A percentile compares a stretch with the other conserved stretches of the same genome.
phyloP scores from a whole-genome alignment of 2,888 invertebrate species.

The Drosophila neutralis region DNA sequence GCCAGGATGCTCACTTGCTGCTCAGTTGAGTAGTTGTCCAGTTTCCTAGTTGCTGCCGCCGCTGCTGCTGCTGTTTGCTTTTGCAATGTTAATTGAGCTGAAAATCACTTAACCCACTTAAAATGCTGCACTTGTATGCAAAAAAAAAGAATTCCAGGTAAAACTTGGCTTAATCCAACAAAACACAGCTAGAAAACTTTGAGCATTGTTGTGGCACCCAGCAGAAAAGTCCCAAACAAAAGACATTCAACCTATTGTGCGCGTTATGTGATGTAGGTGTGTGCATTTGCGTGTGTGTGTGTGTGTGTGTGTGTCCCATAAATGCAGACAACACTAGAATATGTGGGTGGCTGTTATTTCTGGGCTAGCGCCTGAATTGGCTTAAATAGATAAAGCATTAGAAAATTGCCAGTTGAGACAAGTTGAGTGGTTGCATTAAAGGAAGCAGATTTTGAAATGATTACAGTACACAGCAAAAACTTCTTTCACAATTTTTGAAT shows the following conservation, averaged over 20 bases:
- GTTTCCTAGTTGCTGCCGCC: slow-evolving; percentile 5
- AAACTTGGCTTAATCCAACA: slow-evolving; percentile 11
- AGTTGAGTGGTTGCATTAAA: slow-evolving; percentile 4
- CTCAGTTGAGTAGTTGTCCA: slow-evolving; percentile 5
- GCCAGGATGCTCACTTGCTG: slow-evolving; percentile 9
- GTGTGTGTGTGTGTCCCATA: slow-evolving; percentile 1
- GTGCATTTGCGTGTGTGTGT: not conserved
- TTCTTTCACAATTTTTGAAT: not conserved
- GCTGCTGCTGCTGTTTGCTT: slow-evolving; percentile 22
- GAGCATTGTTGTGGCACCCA: slow-evolving; percentile 9
- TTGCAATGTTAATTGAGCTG: slow-evolving; percentile 77
- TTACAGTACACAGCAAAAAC: not conserved
- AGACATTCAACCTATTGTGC: slow-evolving; percentile 8
- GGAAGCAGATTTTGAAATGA: not conserved
- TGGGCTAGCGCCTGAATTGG: slow-evolving; percentile 20
- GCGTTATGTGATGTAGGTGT: not conserved
- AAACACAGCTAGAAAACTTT: slow-evolving; percentile 15
- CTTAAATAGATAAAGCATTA: slow-evolving; percentile 15
- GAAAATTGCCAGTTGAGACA: slow-evolving; percentile 1
- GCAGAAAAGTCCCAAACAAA: slow-evolving; percentile 6
- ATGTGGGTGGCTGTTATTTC: slow-evolving; percentile 16
- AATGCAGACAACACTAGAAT: slow-evolving; percentile 14
- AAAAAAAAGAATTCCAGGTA: slow-evolving; percentile 5
- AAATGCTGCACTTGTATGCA: slow-evolving; percentile 34
- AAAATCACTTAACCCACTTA: slow-evolving; percentile 78